Percentiles rank a stretch among this genome's conserved stretches.
phyloP scores from a whole-genome alignment of 2,113 vertebrate genomes.

The Canis aureus region DNA sequence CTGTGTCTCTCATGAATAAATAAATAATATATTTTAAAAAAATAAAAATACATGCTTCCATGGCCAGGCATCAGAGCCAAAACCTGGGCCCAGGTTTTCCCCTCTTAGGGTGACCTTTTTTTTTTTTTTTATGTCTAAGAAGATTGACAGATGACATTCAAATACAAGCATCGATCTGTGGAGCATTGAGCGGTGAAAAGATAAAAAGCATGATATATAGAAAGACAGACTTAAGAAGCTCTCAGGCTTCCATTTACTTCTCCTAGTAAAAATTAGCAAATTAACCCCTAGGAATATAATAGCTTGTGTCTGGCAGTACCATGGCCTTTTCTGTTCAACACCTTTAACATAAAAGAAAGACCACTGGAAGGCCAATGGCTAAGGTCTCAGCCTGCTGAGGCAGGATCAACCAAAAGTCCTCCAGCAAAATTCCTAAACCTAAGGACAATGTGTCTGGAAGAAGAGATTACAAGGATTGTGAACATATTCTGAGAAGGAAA shows the following conservation, averaged over 20 bases:
- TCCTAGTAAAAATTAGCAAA: background rate
- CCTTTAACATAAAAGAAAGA: background rate
- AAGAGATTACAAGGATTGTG: background rate
- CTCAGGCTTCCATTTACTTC: background rate
- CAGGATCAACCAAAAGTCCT: background rate
- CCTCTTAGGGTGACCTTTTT: slow-evolving; percentile 3
- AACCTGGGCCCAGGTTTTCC: background rate
- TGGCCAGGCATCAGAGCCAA: background rate
- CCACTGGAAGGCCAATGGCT: background rate
- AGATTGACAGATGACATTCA: slow-evolving; percentile 25
- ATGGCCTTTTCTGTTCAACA: background rate
- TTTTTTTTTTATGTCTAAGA: background rate
- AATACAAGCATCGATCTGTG: background rate
- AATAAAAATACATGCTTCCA: background rate
- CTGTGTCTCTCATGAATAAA: too few species aligned
- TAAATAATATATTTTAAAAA: too few species aligned
- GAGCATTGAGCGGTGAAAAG: background rate
- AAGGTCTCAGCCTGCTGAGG: background rate
- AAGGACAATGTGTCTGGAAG: background rate
- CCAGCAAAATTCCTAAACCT: background rate
- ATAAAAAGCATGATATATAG: background rate
- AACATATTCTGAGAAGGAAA: background rate
- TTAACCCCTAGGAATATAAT: background rate
- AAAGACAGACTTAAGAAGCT: background rate
- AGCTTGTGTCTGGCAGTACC: background rate